Percentiles rank a stretch among this genome's conserved stretches.
Conservation (phyloP, 2,797 vertebrate genomes). For the Gallinago solitaria region DNA sequence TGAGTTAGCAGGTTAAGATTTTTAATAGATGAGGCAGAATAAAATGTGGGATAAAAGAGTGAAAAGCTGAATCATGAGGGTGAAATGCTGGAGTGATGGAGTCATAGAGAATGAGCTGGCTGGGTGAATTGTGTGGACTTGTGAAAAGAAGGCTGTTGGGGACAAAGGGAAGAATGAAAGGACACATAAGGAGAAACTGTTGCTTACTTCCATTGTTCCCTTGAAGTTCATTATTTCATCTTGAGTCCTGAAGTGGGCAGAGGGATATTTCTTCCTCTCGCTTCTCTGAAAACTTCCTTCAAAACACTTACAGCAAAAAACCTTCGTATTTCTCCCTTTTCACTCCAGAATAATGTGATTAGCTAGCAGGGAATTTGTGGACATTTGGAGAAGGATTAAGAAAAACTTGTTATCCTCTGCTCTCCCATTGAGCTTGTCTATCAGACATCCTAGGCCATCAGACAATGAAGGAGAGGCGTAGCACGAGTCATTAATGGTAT, state of each 20-base stretch:
- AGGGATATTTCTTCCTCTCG: neutral
- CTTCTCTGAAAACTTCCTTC: neutral
- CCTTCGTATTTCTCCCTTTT: neutral
- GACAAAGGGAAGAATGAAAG: neutral
- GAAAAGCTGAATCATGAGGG: neutral
- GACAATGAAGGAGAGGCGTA: neutral
- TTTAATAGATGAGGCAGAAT: neutral
- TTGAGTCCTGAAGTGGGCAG: neutral
- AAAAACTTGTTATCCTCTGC: neutral
- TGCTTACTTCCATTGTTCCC: neutral
- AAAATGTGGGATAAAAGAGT: neutral
- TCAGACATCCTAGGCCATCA: neutral
- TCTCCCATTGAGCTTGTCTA: neutral
- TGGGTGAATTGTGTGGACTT: neutral
- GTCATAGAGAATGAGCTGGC: neutral
- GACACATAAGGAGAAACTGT: neutral
- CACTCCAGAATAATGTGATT: neutral
- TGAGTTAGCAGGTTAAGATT: neutral
- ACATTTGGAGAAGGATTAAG: neutral
- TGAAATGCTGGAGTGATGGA: neutral
- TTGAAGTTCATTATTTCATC: neutral
- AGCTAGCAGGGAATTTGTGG: neutral
- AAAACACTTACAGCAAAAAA: neutral
- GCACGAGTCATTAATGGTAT: neutral
- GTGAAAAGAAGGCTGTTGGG: neutral